Evolutionary conservation across 1,140 invertebrate genomes (phyloP).

Genomic region (Pseudachorutes palmiensis): DNA sequence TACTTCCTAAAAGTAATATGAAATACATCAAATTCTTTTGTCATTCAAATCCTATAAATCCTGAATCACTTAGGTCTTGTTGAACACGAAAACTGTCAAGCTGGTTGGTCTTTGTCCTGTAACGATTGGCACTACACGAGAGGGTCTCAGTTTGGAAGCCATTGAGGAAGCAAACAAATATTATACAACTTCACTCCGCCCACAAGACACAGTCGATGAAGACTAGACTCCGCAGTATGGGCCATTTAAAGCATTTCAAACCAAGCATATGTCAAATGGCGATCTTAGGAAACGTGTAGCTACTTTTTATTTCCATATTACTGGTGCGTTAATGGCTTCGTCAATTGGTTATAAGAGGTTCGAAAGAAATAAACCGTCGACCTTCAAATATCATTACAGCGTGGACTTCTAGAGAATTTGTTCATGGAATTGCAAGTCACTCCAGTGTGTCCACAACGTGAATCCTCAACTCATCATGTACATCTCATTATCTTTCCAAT

Average conservation of each 20-base stretch:
- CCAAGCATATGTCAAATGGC: neutral
- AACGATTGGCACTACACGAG: neutral
- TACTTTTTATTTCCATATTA: too few species aligned
- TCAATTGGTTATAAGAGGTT: too few species aligned
- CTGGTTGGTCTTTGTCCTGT: neutral
- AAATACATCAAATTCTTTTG: neutral
- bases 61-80: neutral
- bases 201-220: constrained; percentile 1
- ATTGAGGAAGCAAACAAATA: neutral
- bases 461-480: too few species aligned
- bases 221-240: neutral
- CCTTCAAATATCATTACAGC: too few species aligned
- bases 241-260: neutral
- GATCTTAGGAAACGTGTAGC: too few species aligned
- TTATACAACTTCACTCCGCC: constrained; percentile 1
- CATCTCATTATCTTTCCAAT: too few species aligned
- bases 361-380: too few species aligned
- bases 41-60: neutral
- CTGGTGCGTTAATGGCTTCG: too few species aligned
- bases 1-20: constrained; percentile 5
- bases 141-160: neutral
- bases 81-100: neutral
- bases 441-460: too few species aligned
- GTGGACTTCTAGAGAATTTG: too few species aligned
- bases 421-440: too few species aligned